Percentiles rank a stretch among this genome's conserved stretches.
These are phyloP conservation scores for Matsumyia berberina DNA, from an alignment of 2,888 invertebrate genomes.

Conservation along the genomic window DNA sequence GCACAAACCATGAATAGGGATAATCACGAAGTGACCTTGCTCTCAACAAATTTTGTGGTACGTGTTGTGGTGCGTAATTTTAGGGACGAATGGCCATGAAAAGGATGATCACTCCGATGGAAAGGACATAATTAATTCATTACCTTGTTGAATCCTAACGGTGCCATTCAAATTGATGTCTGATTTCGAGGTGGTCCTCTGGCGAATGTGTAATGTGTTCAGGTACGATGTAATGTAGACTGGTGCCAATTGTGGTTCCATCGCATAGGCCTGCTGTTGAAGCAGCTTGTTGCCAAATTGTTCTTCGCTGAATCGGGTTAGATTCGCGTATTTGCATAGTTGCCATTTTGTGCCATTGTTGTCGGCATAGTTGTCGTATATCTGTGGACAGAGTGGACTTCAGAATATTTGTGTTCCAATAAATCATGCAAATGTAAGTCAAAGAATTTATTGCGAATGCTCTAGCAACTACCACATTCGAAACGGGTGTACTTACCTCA, in stretches of 20 bases:
- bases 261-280: conserved; percentile 85
- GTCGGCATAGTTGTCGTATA: conserved; percentile 89
- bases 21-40: conserved; percentile 12
- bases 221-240: conserved; percentile 88
- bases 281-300: conserved; percentile 78
- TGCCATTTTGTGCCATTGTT: conserved; percentile 89
- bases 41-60: neutral
- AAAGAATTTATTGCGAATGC: no score
- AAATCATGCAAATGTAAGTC: no score
- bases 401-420: no score
- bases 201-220: conserved; percentile 87
- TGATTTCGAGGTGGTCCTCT: conserved; percentile 83
- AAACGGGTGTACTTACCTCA: conserved; percentile 83
- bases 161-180: conserved; percentile 87
- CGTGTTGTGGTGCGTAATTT: neutral
- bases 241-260: conserved; percentile 80
- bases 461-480: neutral
- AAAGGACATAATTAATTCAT: conserved; percentile 74
- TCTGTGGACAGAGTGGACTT: conserved; percentile 81
- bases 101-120: conserved; percentile 46
- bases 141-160: conserved; percentile 87
- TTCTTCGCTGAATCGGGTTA: conserved; percentile 69
- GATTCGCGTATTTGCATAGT: conserved; percentile 85
- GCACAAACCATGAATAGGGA: neutral
- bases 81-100: neutral